phyloP scores from a whole-genome alignment of 2,113 vertebrate genomes.

The Mandrillus leucophaeus region DNA sequence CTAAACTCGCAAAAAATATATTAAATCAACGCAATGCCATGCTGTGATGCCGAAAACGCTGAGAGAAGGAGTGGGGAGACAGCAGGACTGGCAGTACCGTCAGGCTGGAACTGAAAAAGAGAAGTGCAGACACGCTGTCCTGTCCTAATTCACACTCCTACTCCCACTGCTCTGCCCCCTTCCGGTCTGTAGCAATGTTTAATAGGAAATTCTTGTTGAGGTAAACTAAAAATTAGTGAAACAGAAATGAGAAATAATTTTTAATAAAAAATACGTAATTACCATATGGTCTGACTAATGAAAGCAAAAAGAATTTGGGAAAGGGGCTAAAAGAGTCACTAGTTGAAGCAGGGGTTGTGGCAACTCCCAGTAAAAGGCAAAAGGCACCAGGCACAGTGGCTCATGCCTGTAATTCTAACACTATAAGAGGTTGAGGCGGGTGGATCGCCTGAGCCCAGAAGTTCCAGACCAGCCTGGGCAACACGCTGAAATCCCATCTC shows the following conservation, averaged over 20 bases:
- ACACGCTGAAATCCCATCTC: too few species aligned
- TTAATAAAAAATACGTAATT: slow-evolving; percentile 48
- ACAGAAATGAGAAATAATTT: background rate
- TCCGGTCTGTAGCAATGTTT: background rate
- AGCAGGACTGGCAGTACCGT: background rate
- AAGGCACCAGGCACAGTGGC: too few species aligned
- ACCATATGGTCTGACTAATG: background rate
- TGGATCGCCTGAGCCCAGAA: too few species aligned
- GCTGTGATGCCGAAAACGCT: background rate
- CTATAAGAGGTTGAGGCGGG: too few species aligned
- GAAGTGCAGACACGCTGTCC: background rate
- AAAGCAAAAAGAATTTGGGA: slow-evolving; percentile 10
- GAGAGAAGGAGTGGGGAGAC: background rate
- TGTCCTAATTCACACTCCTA: background rate
- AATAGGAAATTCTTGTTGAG: background rate
- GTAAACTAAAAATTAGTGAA: slow-evolving; percentile 8
- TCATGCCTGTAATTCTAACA: too few species aligned
- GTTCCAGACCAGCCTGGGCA: too few species aligned
- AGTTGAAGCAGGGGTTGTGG: background rate
- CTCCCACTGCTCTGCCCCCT: background rate
- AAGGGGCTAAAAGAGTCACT: background rate
- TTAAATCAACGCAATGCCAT: background rate
- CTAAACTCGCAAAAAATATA: background rate
- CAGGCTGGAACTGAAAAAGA: background rate
- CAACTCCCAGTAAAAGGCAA: background rate